A percentile compares a stretch with the other conserved stretches of the same genome.
phyloP scores from a whole-genome alignment of 2,797 vertebrate species.

The Argya squamiceps region DNA sequence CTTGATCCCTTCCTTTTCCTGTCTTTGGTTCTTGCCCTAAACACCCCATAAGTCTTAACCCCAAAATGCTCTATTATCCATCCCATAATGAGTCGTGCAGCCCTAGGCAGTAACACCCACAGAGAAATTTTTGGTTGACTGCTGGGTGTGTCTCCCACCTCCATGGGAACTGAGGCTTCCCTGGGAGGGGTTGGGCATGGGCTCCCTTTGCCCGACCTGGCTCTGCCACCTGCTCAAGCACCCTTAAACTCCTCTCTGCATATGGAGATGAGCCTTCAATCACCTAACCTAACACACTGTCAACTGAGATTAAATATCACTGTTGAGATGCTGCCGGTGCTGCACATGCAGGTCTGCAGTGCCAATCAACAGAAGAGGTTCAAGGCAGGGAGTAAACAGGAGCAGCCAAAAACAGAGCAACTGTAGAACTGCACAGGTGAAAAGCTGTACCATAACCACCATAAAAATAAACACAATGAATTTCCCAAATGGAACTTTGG shows the following conservation, averaged over 20 bases:
- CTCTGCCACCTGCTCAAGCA: not conserved
- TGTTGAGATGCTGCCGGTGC: not conserved
- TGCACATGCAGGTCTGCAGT: not conserved
- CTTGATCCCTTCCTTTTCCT: not conserved
- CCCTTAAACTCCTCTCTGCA: not conserved
- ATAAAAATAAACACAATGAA: not conserved
- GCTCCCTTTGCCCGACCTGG: not conserved
- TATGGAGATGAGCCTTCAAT: not conserved
- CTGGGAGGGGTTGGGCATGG: not conserved
- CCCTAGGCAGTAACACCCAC: not conserved
- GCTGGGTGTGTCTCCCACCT: not conserved
- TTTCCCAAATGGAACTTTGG: not conserved
- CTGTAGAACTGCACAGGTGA: not conserved
- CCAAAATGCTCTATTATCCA: not conserved
- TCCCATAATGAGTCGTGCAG: rapidly evolving
- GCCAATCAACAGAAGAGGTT: not conserved
- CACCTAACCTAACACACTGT: not conserved
- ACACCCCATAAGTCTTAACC: not conserved
- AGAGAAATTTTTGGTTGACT: not conserved
- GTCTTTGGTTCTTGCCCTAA: not conserved
- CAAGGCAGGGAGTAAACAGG: not conserved
- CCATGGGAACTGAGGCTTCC: not conserved
- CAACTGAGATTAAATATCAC: not conserved
- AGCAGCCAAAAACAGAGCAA: not conserved
- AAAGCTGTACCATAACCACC: not conserved